Percentiles rank a stretch among this genome's conserved stretches.
These are phyloP conservation scores for Phenganax stokvisi DNA, from an alignment of 92 coral and sea anemone species.

Conservation along the genomic window DNA sequence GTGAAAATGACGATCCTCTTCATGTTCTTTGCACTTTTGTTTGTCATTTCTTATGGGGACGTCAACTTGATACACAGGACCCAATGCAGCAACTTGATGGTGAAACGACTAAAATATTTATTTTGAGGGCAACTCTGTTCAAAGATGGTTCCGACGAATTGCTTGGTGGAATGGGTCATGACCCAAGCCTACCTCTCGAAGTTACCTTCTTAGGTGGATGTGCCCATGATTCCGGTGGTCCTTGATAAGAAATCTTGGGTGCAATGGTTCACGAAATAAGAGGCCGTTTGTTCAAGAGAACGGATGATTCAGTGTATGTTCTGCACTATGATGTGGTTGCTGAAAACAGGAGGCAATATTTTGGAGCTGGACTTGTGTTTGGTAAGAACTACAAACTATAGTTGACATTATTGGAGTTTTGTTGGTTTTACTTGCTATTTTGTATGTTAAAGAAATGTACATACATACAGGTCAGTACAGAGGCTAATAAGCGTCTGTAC, in stretches of 20 bases:
- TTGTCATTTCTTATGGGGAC: conserved; percentile 39
- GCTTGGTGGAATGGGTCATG: conserved; percentile 18
- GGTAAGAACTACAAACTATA: neutral
- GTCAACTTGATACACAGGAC: conserved; percentile 34
- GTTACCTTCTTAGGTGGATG: conserved; percentile 48
- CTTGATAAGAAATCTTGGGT: conserved; percentile 43
- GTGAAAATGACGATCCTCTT: too few species aligned
- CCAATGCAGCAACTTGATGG: conserved; percentile 12
- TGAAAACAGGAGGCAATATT: conserved; percentile 27
- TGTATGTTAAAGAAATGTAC: too few species aligned
- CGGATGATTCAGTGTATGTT: neutral
- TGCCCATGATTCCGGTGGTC: conserved; percentile 51
- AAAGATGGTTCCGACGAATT: conserved; percentile 48
- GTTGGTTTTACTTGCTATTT: too few species aligned
- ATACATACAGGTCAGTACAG: too few species aligned
- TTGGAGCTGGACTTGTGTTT: conserved; percentile 46
- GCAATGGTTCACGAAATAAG: conserved; percentile 22
- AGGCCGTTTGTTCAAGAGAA: conserved; percentile 21
- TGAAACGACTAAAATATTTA: conserved; percentile 46
- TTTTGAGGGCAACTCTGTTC: conserved; percentile 13
- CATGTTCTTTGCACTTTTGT: conserved; percentile 23
- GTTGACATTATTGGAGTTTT: too few species aligned
- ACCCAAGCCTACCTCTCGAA: conserved; percentile 45
- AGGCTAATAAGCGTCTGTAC: too few species aligned
- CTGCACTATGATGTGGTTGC: conserved; percentile 20